Percentiles rank a stretch among this genome's conserved stretches.
Conservation (phyloP, 2,113 vertebrate species). For the Microtus richardsoni region DNA sequence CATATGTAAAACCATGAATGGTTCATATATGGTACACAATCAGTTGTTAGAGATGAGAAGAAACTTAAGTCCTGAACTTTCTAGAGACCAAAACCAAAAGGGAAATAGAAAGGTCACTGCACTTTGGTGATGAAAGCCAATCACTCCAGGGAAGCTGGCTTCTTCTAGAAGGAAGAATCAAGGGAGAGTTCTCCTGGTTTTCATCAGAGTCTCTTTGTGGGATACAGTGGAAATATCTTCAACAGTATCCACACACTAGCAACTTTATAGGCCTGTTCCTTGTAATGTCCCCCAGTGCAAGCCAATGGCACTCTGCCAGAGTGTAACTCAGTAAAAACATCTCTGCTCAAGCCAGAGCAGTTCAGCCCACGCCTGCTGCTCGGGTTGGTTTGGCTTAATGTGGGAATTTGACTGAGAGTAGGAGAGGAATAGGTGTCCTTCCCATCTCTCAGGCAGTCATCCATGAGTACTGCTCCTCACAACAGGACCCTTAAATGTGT, state of each 20-base stretch:
- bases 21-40: background rate
- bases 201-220: constrained; percentile 26
- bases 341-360: background rate
- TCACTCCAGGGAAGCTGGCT: background rate
- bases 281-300: constrained; percentile 59
- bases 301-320: constrained; percentile 70
- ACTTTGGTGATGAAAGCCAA: background rate
- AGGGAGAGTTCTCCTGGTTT: constrained; percentile 46
- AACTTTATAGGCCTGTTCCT: constrained; percentile 68
- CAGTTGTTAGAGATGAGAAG: constrained; percentile 18
- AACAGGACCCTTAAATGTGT: constrained; percentile 39
- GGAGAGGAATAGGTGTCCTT: constrained; percentile 38
- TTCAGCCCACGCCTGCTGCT: constrained; percentile 34
- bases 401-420: constrained; percentile 1
- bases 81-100: constrained; percentile 41
- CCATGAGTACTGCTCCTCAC: constrained; percentile 55
- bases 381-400: constrained; percentile 58
- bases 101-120: background rate
- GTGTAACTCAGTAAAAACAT: constrained; percentile 73
- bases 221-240: constrained; percentile 57
- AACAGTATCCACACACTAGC: constrained; percentile 42
- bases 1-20: background rate
- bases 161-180: constrained; percentile 28
- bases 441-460: constrained; percentile 67
- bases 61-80: constrained; percentile 33